Conservation (phyloP, 2,113 vertebrate species). For the Sturnus vulgaris region DNA sequence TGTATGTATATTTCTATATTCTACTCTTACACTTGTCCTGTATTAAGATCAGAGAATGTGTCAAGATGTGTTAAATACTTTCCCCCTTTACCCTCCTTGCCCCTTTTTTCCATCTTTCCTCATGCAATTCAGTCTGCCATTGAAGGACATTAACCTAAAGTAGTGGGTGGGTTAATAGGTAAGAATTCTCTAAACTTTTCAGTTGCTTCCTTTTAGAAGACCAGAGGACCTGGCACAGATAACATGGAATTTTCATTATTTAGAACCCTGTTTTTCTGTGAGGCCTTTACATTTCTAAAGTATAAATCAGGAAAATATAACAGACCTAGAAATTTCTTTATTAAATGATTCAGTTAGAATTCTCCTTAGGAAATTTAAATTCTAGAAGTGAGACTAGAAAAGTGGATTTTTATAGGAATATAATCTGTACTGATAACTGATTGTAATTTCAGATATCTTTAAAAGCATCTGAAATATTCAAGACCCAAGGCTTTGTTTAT, state of each 20-base stretch:
- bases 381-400: background rate
- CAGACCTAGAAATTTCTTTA: background rate
- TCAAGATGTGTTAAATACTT: background rate
- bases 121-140: background rate
- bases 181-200: background rate
- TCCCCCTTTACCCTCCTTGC: background rate
- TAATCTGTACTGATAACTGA: background rate
- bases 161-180: background rate
- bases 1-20: constrained; percentile 75
- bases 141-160: background rate
- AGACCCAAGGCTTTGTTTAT: background rate
- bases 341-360: background rate
- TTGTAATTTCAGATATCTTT: background rate
- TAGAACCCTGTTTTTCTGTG: background rate
- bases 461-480: background rate
- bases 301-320: background rate
- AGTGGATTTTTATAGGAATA: background rate
- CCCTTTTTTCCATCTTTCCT: background rate
- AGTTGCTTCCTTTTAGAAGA: background rate
- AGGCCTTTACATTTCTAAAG: background rate
- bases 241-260: background rate
- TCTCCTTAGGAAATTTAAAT: background rate
- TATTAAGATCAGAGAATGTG: background rate
- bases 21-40: background rate
- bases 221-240: background rate